Percentiles rank a stretch among this genome's conserved stretches.
Evolutionary conservation across 1,140 invertebrate species (phyloP).

Genomic region (Elymnias hypermnestra): DNA sequence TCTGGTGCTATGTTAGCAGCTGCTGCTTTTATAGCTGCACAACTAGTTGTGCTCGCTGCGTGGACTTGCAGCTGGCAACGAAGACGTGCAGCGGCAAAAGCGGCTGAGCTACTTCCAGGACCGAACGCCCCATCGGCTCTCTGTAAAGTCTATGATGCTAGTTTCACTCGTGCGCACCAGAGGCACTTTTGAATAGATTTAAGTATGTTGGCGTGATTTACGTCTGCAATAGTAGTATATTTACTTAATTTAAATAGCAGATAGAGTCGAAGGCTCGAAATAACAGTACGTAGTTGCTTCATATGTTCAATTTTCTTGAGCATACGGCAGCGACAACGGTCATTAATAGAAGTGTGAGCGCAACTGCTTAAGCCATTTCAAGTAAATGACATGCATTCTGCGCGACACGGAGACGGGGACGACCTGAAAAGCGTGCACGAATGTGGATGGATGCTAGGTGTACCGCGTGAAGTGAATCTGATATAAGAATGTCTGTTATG

Average conservation of each 20-base stretch:
- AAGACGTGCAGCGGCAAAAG: slow-evolving; percentile 79
- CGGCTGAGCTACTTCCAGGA: slow-evolving; percentile 64
- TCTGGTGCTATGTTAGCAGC: slow-evolving; percentile 87
- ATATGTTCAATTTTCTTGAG: slow-evolving; percentile 38
- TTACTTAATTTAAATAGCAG: slow-evolving; percentile 63
- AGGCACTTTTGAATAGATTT: slow-evolving; percentile 84
- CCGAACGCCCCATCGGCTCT: slow-evolving; percentile 80
- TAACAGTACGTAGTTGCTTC: slow-evolving; percentile 29
- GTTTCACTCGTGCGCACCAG: slow-evolving; percentile 82
- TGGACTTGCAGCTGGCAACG: slow-evolving; percentile 91
- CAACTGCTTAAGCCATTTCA: slow-evolving; percentile 45
- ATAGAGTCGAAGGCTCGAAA: slow-evolving; percentile 54
- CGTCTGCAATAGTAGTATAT: slow-evolving; percentile 71
- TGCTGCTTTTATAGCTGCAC: slow-evolving; percentile 88
- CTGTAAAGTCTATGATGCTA: slow-evolving; percentile 91
- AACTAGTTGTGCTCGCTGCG: slow-evolving; percentile 87
- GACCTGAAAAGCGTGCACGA: slow-evolving; percentile 62
- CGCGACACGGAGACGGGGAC: slow-evolving; percentile 68
- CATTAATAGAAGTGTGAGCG: slow-evolving; percentile 52
- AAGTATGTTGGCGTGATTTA: slow-evolving; percentile 53
- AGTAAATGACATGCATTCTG: slow-evolving; percentile 32
- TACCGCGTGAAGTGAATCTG: slow-evolving; percentile 29
- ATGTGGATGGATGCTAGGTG: slow-evolving; percentile 54
- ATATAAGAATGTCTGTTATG: slow-evolving; percentile 34
- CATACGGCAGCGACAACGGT: slow-evolving; percentile 61